Conservation (phyloP, 2,797 vertebrate genomes). For the Parauchenoglanis ngamensis region DNA sequence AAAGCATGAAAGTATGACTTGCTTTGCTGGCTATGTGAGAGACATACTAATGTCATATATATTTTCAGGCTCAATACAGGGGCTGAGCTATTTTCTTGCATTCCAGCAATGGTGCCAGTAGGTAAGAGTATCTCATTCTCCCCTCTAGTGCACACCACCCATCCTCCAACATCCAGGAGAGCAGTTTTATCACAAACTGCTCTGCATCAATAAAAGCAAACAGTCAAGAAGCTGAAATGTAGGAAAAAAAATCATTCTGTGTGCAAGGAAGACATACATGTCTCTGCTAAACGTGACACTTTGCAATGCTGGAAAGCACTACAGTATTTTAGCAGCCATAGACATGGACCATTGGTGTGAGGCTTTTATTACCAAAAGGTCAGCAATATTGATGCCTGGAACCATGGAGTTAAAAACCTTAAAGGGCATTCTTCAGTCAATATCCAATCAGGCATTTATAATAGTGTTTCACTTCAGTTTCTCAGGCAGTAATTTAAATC, state of each 20-base stretch:
- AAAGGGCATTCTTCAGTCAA: neutral
- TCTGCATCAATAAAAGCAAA: constrained; percentile 15
- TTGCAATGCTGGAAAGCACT: neutral
- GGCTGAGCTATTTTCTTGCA: constrained; percentile 28
- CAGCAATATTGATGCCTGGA: neutral
- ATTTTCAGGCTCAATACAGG: constrained; percentile 21
- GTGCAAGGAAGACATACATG: neutral
- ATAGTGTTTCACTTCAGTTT: neutral
- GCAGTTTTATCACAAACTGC: constrained; percentile 29
- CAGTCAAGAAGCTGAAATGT: constrained; percentile 16
- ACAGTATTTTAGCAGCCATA: constrained; percentile 15
- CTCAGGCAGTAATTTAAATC: neutral
- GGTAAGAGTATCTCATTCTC: constrained; percentile 35
- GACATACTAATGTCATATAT: constrained; percentile 21
- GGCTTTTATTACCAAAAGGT: constrained; percentile 1
- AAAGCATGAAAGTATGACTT: neutral
- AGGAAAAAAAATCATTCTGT: neutral
- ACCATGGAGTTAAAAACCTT: too few species aligned
- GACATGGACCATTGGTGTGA: neutral
- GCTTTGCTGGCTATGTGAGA: neutral
- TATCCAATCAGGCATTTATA: neutral
- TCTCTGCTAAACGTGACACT: neutral
- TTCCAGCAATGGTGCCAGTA: constrained; percentile 9
- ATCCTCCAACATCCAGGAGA: constrained; percentile 7
- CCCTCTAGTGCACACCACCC: constrained; percentile 13